Conservation (phyloP, 37 sponge, comb jelly and placozoan genomes). For the Eunapius fragilis region DNA sequence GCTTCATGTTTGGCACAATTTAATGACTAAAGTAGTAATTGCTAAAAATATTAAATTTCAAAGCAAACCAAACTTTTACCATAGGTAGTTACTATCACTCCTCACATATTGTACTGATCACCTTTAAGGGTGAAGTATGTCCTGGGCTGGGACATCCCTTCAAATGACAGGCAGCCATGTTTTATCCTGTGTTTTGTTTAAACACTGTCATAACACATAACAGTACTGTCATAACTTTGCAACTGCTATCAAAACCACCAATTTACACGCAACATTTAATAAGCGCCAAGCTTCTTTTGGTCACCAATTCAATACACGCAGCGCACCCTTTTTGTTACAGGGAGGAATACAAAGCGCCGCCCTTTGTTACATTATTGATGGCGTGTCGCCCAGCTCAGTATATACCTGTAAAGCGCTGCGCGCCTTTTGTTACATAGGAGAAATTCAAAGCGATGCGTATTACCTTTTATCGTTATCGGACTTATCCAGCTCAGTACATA, state of each 20-base stretch:
- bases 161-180: neutral
- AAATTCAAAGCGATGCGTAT: neutral
- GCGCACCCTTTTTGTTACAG: neutral
- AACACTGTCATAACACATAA: neutral
- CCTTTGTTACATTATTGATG: neutral
- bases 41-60: neutral
- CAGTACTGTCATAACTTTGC: neutral
- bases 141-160: neutral
- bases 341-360: neutral
- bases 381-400: neutral
- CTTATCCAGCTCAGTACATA: neutral
- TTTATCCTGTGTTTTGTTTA: neutral
- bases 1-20: neutral
- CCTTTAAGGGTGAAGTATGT: neutral
- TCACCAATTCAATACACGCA: neutral
- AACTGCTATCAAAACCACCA: neutral
- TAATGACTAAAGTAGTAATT: neutral
- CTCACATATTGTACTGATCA: neutral
- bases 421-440: neutral
- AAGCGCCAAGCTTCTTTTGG: neutral
- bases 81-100: neutral
- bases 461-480: neutral
- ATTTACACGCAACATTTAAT: neutral
- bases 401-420: neutral
- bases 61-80: neutral